These are phyloP conservation scores for Cepaea nemoralis DNA, from an alignment of 1,140 invertebrate genomes.

Conservation along the genomic window DNA sequence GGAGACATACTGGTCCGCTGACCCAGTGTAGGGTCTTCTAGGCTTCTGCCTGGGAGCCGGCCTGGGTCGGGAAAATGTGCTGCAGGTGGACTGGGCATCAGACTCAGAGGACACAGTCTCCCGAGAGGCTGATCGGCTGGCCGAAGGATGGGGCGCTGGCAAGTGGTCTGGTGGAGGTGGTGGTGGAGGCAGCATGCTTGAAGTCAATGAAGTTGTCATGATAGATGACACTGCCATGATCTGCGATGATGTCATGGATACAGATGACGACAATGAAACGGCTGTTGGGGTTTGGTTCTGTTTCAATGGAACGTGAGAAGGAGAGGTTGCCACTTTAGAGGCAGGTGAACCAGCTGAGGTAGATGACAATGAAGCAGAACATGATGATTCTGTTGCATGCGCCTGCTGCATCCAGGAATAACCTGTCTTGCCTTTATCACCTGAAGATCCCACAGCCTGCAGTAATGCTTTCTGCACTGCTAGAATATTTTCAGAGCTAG, in stretches of 20 bases:
- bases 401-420: slow-evolving; percentile 21
- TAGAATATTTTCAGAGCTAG: neutral
- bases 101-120: slow-evolving; percentile 59
- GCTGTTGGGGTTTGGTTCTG: neutral
- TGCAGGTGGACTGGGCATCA: slow-evolving; percentile 52
- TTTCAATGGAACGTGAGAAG: slow-evolving; percentile 12
- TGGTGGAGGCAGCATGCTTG: slow-evolving; percentile 31
- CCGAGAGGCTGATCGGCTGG: slow-evolving; percentile 47
- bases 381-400: neutral
- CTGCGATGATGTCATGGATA: slow-evolving; percentile 39
- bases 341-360: neutral
- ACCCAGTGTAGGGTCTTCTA: slow-evolving; percentile 51
- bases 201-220: slow-evolving; percentile 44
- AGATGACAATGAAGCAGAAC: neutral
- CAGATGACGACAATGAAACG: neutral
- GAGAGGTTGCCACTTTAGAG: neutral
- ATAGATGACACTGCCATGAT: slow-evolving; percentile 15
- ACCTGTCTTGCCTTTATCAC: slow-evolving; percentile 10
- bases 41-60: slow-evolving; percentile 59
- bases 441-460: neutral
- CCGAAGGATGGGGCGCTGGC: slow-evolving; percentile 35
- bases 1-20: slow-evolving; percentile 65
- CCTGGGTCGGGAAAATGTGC: slow-evolving; percentile 58
- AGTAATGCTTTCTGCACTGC: neutral
- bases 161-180: slow-evolving; percentile 33